Percentiles rank a stretch among this genome's conserved stretches.
Conservation (phyloP, 2,113 vertebrate genomes). For the Proterorhinus semilunaris region DNA sequence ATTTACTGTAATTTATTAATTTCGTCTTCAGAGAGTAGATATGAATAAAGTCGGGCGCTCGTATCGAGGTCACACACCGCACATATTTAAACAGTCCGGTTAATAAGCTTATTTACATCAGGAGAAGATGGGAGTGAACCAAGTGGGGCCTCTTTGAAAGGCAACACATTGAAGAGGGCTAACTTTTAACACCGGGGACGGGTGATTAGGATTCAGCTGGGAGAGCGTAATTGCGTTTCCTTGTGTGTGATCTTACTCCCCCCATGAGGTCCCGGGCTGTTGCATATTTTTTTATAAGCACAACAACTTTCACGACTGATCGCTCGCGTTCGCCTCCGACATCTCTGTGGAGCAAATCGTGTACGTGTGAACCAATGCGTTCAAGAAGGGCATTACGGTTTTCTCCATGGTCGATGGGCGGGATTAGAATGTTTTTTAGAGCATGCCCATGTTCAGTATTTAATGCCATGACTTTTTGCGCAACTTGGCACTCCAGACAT, state of each 20-base stretch:
- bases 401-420: no score
- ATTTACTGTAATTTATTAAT: slow-evolving; percentile 22
- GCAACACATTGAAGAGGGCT: slow-evolving; percentile 61
- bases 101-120: slow-evolving; percentile 76
- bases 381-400: background rate
- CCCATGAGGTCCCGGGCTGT: slow-evolving; percentile 36
- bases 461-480: no score
- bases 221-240: slow-evolving; percentile 66
- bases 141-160: slow-evolving; percentile 72
- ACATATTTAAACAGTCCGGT: slow-evolving; percentile 50
- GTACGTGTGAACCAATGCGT: slow-evolving; percentile 4
- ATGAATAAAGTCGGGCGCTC: slow-evolving; percentile 32
- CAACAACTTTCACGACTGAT: slow-evolving; percentile 34
- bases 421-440: no score
- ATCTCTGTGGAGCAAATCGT: slow-evolving; percentile 26
- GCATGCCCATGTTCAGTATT: no score
- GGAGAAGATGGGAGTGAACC: slow-evolving; percentile 47
- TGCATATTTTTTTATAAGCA: slow-evolving; percentile 39
- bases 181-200: slow-evolving; percentile 61
- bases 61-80: slow-evolving; percentile 40
- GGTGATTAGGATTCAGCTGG: slow-evolving; percentile 67
- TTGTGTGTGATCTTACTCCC: slow-evolving; percentile 53
- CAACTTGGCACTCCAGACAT: background rate
- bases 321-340: background rate
- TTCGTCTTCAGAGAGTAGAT: slow-evolving; percentile 17